Base-by-base conservation (phyloP, 2,113 vertebrate genomes). In the Vulpes lagopus region DNA sequence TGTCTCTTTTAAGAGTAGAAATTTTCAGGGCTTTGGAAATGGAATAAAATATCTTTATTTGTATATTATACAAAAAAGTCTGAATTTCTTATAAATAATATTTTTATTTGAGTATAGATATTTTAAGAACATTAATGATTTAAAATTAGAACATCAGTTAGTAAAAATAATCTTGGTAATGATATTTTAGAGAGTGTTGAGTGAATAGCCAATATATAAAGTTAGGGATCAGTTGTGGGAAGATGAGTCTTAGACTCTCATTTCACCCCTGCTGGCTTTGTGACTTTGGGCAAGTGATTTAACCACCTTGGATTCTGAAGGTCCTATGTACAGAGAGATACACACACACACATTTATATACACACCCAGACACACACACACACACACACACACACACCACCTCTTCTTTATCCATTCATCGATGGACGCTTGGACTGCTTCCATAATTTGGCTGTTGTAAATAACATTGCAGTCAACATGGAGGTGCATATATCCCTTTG, bases 41-140 rank as follows among this genome's bases (percentile, higher is more conserved):
- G 65, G 73, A 95, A 55, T 90, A 83, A 84, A 23, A 89, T n/a
- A 65, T 94, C 5, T 91, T 91, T 85, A 71, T 85, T 86, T 86
- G 64, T 91, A 14, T 73, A 8, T 87, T 83, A 57, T 38, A 60
- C n/a, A 95, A 65, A 87, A 7, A 86, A 85, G 25, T 78, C 35
- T 94, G 4, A 84, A 11, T 95, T 92, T 95, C 23, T 53, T 80
- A 53, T 2, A 64, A 79, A 49, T 65, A 64, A 11, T 27, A n/a
- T 92, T 90, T 92, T 43, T 69, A 71, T 78, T 91, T 94, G 55
- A 89, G 11, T 87, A 0, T 81, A 97, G 43, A 15, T 76, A 59
- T 55, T 55, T 89, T 86, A 80, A 64, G 73, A 88, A 96, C 89
- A 62, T 97, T 15, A 51, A 64, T 80, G n/a, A 0, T 49, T 97